Evolutionary conservation across 2,888 invertebrate genomes (phyloP), one percentile per base, ranked within the genome.

Genomic region (Aphrophora alni): DNA sequence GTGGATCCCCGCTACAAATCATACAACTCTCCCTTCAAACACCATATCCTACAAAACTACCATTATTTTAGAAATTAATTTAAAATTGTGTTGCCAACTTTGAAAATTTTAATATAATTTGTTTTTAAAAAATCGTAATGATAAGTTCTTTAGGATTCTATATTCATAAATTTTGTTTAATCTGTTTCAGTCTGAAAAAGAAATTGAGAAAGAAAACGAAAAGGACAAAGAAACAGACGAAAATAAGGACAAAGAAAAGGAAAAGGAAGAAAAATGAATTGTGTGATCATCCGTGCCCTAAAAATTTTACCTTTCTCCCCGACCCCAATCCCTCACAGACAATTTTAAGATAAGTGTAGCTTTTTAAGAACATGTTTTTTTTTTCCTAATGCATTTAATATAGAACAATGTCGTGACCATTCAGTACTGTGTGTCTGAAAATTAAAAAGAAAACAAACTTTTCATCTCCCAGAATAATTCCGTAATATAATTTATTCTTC

Each of bases 161-260:
- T n/a, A n/a, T n/a, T n/a, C n/a, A n/a, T n/a, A n/a, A n/a, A n/a
- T n/a, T n/a, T n/a, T 33, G 3, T 17, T 59, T 81, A 77, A 75
- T 81, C 51, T 83, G 14, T 85, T 84, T 77, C 83, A 85, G 85
- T 83, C 85, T 81, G 85, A 86, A 83, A 86, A 86, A 82, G 86
- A 85, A 81, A 86, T 85, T 75, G 86, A 86, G 82, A 86, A 85
- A 78, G 86, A 85, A 80, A 85, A 81, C 44, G 86, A 85, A 74
- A 84, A 83, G 59, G 84, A 84, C 70, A 84, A 83, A 71, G 84
- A 83, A 71, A 82, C 81, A 78, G 84, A 85, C 44, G 84, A 85
- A 80, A 84, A 85, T 27, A 85, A 85, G 80, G 84, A 82, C 68
- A 80, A 82, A 77, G 80, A 82, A 73, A 81, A 83, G 82, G 83